Conservation (phyloP, 30 jellyfish, hydroid and myxozoan genomes). For the Pseudorhiza aurosa region DNA sequence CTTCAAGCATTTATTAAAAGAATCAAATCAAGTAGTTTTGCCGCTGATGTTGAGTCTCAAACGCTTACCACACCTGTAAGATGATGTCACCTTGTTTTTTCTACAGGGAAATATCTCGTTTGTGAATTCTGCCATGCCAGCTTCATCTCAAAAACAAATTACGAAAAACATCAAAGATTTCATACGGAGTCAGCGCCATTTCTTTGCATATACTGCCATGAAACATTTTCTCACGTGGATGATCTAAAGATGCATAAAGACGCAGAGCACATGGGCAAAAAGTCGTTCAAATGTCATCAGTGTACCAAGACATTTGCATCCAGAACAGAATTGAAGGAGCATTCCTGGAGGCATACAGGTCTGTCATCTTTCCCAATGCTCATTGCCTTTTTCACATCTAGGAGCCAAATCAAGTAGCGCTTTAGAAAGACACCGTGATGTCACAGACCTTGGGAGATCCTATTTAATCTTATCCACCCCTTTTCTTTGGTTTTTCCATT, state of each 20-base stretch:
- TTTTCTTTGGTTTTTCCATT: too few species aligned
- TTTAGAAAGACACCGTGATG: too few species aligned
- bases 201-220: conserved; percentile 66
- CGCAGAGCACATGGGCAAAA: conserved; percentile 68
- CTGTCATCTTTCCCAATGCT: too few species aligned
- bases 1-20: too few species aligned
- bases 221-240: conserved; percentile 47
- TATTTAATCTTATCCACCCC: too few species aligned
- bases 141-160: conserved; percentile 61
- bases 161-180: conserved; percentile 64
- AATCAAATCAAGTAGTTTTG: too few species aligned
- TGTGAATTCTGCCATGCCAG: conserved; percentile 76
- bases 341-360: conserved; percentile 88
- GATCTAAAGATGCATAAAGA: conserved; percentile 66
- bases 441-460: too few species aligned
- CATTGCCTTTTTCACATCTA: not conserved
- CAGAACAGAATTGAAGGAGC: conserved; percentile 71
- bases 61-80: too few species aligned
- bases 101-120: too few species aligned
- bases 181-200: conserved; percentile 79
- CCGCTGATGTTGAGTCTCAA: too few species aligned
- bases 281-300: conserved; percentile 69
- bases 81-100: too few species aligned
- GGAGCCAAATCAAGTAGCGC: too few species aligned
- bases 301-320: conserved; percentile 80